Percentiles rank a stretch among this genome's conserved stretches.
phyloP scores from a whole-genome alignment of 1,140 invertebrate species.

The Drosophila ohnishii region DNA sequence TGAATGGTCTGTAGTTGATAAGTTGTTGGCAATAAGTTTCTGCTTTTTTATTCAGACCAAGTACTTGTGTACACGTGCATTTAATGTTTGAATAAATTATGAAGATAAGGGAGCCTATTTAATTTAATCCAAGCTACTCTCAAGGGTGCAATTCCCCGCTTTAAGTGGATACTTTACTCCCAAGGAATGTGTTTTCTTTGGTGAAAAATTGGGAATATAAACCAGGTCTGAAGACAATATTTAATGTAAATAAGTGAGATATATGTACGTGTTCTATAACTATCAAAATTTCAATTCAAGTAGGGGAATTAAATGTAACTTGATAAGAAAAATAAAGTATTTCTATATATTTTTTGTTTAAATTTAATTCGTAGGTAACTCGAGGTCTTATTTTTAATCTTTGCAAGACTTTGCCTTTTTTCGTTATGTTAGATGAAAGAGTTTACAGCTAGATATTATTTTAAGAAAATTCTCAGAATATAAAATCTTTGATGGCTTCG shows the following conservation, averaged over 20 bases:
- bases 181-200: neutral
- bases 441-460: neutral
- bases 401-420: neutral
- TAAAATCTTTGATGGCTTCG: neutral
- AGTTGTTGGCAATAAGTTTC: neutral
- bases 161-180: neutral
- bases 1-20: constrained; percentile 10
- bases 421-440: neutral
- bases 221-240: neutral
- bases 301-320: neutral
- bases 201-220: too few species aligned
- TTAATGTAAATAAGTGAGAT: neutral
- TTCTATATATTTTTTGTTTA: too few species aligned
- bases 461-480: neutral
- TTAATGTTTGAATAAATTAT: constrained; percentile 8
- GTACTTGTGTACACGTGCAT: constrained; percentile 5
- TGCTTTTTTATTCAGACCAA: constrained; percentile 1
- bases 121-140: neutral
- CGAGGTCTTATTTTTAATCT: neutral
- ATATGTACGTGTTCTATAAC: neutral
- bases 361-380: neutral
- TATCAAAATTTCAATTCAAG: neutral
- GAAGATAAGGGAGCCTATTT: neutral
- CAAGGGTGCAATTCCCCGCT: neutral
- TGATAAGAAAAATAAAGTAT: too few species aligned